These are phyloP conservation scores for Vimba vimba DNA, from an alignment of 2,113 vertebrate species.

Conservation along the genomic window DNA sequence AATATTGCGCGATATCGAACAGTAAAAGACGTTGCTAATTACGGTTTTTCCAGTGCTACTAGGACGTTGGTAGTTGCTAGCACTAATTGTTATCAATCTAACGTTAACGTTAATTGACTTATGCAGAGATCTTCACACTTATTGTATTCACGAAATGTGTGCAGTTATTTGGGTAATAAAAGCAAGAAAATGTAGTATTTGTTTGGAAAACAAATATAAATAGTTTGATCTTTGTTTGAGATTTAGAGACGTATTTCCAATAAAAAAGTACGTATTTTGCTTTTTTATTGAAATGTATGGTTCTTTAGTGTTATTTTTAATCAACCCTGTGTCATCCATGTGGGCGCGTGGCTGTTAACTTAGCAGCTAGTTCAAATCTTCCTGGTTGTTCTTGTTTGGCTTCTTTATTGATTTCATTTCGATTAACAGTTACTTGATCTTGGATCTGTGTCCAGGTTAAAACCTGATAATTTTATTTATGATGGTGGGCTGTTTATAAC, in stretches of 20 bases:
- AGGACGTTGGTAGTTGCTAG: not conserved
- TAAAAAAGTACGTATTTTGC: not conserved
- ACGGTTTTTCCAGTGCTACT: not conserved
- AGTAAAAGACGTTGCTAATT: not conserved
- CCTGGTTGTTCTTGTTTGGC: not conserved
- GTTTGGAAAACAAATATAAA: not conserved
- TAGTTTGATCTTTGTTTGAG: not conserved
- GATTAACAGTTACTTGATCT: not conserved
- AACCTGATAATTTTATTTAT: not conserved
- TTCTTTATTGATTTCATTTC: not conserved
- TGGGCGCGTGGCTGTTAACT: not conserved
- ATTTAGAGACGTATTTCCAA: not conserved
- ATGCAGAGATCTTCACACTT: not conserved
- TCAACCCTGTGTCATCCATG: not conserved
- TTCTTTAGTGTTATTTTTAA: not conserved
- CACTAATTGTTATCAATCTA: not conserved
- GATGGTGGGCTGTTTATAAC: conserved; percentile 20
- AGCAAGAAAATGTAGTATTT: too few species aligned
- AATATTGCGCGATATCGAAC: not conserved
- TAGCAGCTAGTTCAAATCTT: not conserved
- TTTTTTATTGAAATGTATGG: not conserved
- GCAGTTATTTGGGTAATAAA: not conserved
- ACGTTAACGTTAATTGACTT: too few species aligned
- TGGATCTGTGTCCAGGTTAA: not conserved
- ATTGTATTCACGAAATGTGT: not conserved